Percentiles rank a stretch among this genome's conserved stretches.
phyloP scores from a whole-genome alignment of 2,113 vertebrate genomes.

The Aptenodytes patagonicus region DNA sequence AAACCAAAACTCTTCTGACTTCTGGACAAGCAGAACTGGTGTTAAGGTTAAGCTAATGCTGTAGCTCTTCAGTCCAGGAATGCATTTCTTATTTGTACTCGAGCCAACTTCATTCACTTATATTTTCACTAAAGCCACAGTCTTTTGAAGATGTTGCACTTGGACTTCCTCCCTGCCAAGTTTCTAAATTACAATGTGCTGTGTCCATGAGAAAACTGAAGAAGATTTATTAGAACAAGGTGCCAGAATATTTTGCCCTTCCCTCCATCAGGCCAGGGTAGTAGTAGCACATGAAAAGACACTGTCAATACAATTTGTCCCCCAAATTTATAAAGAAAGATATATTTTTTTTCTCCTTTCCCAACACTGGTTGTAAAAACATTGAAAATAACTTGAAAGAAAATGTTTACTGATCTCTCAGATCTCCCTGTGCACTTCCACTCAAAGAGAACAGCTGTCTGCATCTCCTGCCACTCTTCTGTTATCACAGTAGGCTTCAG shows the following conservation, averaged over 20 bases:
- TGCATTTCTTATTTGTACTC: slow-evolving; percentile 10
- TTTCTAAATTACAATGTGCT: slow-evolving; percentile 32
- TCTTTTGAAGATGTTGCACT: slow-evolving; percentile 58
- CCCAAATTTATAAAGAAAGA: neutral
- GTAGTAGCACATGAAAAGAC: neutral
- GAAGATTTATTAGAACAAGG: slow-evolving; percentile 54
- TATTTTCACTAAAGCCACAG: slow-evolving; percentile 22
- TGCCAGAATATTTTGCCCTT: slow-evolving; percentile 7
- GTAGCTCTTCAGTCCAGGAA: neutral
- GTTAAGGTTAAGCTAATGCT: slow-evolving; percentile 43
- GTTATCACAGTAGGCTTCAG: neutral
- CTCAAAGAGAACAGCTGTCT: neutral
- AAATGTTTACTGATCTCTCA: neutral
- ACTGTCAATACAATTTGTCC: neutral
- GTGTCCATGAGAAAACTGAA: slow-evolving; percentile 30
- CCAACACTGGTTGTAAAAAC: neutral
- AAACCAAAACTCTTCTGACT: neutral
- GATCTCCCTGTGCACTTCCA: neutral
- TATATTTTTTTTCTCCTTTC: neutral
- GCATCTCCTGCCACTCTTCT: neutral
- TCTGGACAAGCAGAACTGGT: neutral
- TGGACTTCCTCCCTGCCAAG: slow-evolving; percentile 43
- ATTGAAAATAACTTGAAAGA: neutral
- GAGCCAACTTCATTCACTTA: slow-evolving; percentile 18
- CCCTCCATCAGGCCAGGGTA: neutral